A percentile compares a stretch with the other conserved stretches of the same genome.
Evolutionary conservation across 2,888 invertebrate genomes (phyloP).

Genomic region (Pasiphila rectangulata): DNA sequence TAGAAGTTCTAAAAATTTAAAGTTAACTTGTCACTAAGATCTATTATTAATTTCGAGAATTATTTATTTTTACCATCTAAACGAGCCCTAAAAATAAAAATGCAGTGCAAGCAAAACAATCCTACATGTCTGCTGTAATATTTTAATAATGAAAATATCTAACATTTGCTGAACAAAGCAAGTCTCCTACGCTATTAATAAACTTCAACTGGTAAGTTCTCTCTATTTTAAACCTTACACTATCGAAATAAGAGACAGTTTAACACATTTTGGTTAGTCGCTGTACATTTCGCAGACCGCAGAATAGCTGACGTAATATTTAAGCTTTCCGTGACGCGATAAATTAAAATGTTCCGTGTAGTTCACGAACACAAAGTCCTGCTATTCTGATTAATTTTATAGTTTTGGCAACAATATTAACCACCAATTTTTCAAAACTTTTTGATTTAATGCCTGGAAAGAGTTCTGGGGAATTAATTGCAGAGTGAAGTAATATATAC

Average conservation of each 20-base stretch:
- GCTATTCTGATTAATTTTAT: no score
- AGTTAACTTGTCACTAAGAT: no score
- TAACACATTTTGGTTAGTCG: constrained; percentile 11
- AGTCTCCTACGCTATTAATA: constrained; percentile 32
- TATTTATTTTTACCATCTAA: no score
- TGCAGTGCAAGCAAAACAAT: constrained; percentile 14
- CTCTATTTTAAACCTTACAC: constrained; percentile 3
- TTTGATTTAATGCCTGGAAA: no score
- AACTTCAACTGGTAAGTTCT: constrained; percentile 24
- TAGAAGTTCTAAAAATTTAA: no score
- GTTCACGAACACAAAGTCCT: no score
- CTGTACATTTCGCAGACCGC: constrained; percentile 26
- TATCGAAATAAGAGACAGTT: constrained; percentile 11
- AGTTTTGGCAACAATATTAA: no score
- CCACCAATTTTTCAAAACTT: no score
- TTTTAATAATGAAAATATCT: constrained; percentile 32
- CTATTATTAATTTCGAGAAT: no score
- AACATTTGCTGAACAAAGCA: constrained; percentile 31
- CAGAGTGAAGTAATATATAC: no score
- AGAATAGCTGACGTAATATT: constrained; percentile 36
- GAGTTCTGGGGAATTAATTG: no score
- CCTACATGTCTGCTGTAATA: constrained; percentile 20
- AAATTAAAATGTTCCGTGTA: constrained; percentile 31
- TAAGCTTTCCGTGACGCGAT: constrained; percentile 33
- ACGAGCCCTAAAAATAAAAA: neutral